Conservation (phyloP, 2,113 vertebrate species). For the Rhagologus leucostigma region DNA sequence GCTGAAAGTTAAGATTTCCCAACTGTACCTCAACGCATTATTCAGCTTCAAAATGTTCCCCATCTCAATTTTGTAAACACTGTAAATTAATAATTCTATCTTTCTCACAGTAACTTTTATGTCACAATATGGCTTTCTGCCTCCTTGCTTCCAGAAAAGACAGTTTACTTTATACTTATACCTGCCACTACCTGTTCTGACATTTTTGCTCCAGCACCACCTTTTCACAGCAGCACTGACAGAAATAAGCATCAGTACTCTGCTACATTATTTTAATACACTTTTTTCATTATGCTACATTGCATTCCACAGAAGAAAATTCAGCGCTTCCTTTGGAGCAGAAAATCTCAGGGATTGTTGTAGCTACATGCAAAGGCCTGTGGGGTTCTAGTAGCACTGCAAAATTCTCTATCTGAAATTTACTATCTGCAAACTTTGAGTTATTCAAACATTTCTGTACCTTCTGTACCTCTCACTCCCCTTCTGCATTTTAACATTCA, state of each 20-base stretch:
- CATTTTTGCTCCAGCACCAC: background rate
- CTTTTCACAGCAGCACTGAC: background rate
- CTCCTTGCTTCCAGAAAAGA: background rate
- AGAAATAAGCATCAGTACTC: background rate
- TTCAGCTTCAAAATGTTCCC: background rate
- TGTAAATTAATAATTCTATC: background rate
- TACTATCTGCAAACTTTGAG: background rate
- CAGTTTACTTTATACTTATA: background rate
- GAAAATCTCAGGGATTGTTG: background rate
- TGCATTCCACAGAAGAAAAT: background rate
- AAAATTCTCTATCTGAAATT: background rate
- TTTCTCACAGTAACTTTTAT: background rate
- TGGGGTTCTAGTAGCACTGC: background rate
- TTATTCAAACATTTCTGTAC: background rate
- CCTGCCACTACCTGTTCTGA: background rate
- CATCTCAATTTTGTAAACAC: background rate
- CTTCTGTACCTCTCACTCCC: background rate
- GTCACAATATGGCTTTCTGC: background rate
- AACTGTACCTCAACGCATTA: background rate
- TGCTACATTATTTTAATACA: background rate
- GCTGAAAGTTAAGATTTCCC: background rate
- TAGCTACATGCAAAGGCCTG: background rate
- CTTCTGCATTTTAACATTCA: background rate
- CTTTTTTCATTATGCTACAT: background rate
- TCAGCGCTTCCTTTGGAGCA: background rate